These are phyloP conservation scores for Trematomus loennbergii DNA, from an alignment of 2,113 vertebrate species.

Conservation along the genomic window DNA sequence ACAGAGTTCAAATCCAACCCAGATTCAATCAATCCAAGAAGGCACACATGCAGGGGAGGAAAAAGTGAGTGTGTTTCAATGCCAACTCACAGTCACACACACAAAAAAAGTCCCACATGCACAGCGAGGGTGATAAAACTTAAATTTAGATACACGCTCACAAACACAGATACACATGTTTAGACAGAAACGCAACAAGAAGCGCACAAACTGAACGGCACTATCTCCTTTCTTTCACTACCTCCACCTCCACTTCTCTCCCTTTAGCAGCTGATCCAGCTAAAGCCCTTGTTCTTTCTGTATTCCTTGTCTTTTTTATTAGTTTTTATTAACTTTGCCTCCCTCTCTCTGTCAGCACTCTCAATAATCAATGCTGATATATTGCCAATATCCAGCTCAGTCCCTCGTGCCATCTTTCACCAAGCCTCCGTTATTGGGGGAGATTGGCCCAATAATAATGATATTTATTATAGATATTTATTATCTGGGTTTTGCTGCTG, in stretches of 20 bases:
- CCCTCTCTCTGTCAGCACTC: constrained; percentile 84
- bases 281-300: constrained; percentile 83
- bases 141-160: constrained; percentile 37
- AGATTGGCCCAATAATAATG: constrained; percentile 87
- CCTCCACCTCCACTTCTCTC: constrained; percentile 24
- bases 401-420: constrained; percentile 86
- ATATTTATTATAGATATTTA: constrained; percentile 89
- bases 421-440: constrained; percentile 80
- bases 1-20: constrained; percentile 70
- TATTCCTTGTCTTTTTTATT: constrained; percentile 85
- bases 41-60: constrained; percentile 46
- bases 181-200: constrained; percentile 24
- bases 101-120: constrained; percentile 44
- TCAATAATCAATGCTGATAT: constrained; percentile 90
- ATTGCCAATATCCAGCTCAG: constrained; percentile 86
- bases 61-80: constrained; percentile 37
- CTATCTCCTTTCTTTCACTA: constrained; percentile 50
- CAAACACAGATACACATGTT: constrained; percentile 23
- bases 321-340: constrained; percentile 89
- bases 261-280: constrained; percentile 78
- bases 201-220: constrained; percentile 29
- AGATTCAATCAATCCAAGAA: constrained; percentile 69
- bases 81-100: constrained; percentile 30
- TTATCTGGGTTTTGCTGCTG: constrained; percentile 80
- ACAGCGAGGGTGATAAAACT: constrained; percentile 57